Base-by-base conservation (phyloP, 2,888 invertebrate genomes). In the Zonitis immaculata region DNA sequence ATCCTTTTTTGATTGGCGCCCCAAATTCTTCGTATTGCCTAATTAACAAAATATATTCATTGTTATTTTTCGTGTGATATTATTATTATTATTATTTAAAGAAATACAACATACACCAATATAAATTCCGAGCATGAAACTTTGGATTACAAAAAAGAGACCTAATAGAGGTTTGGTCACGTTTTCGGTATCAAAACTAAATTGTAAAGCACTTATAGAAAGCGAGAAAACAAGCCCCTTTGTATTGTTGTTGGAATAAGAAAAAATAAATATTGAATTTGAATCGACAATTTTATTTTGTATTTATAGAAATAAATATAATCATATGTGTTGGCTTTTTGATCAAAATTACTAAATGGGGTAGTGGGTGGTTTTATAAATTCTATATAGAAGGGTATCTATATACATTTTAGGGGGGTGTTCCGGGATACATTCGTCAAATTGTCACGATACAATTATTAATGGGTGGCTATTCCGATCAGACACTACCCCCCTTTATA, bases 21-120 rank as follows among this genome's bases (percentile, higher is more conserved):
- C 84, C 85, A 75, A 87, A 84, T 71, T 81, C 83, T 70, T 84
- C 84, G 78, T 84, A 84, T 69, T 82, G 81, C 76, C 84, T 84
- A n/a, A n/a, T n/a, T n/a, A n/a, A n/a, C n/a, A n/a, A n/a, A n/a
- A n/a, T n/a, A n/a, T n/a, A n/a, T n/a, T n/a, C n/a, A n/a, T n/a
- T n/a, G n/a, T n/a, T n/a, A n/a, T n/a, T n/a, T n/a, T n/a, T n/a
- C n/a, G n/a, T n/a, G n/a, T n/a, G n/a, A n/a, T n/a, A n/a, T n/a
- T n/a, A n/a, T n/a, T n/a, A n/a, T 9, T 11, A 3, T 39, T 18
- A 6, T 7, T 8, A 14, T 14, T 32, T 9, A 1, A 39, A 18
- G 11, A 39, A 3, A 11, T 20, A 39, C 14, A 16, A 35, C 2
- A 32, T 35, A n/a, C 39, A 20, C 39, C 18, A 4, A 60, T 62